Conservation (phyloP, 2,888 invertebrate genomes). For the Horisme vitalbata region DNA sequence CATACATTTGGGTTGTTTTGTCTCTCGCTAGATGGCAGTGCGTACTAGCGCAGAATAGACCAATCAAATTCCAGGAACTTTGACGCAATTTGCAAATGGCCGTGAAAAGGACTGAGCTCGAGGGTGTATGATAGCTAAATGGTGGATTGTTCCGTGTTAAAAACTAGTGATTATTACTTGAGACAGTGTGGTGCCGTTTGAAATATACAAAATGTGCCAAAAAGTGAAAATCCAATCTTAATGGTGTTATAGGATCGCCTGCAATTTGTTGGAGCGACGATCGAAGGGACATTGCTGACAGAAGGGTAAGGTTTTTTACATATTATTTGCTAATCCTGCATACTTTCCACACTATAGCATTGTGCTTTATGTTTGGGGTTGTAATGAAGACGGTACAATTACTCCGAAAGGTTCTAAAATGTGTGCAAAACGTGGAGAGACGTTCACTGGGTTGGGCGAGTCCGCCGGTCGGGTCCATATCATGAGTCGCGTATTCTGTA, state of each 20-base stretch:
- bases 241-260: slow-evolving; percentile 74
- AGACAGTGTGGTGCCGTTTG: slow-evolving; percentile 74
- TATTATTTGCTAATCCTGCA: slow-evolving; percentile 48
- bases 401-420: slow-evolving; percentile 14
- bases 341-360: slow-evolving; percentile 38
- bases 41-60: slow-evolving; percentile 64
- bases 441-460: slow-evolving; percentile 38
- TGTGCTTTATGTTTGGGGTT: slow-evolving; percentile 29
- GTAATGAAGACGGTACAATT: slow-evolving; percentile 17
- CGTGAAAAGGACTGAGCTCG: slow-evolving; percentile 79
- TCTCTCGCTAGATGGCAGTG: slow-evolving; percentile 55
- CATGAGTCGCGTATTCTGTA: slow-evolving; percentile 45
- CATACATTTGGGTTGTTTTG: slow-evolving; percentile 43
- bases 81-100: slow-evolving; percentile 84
- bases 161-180: slow-evolving; percentile 67
- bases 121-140: slow-evolving; percentile 76
- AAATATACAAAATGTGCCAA: slow-evolving; percentile 80
- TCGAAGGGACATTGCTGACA: slow-evolving; percentile 75
- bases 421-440: slow-evolving; percentile 2
- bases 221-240: slow-evolving; percentile 80
- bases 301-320: slow-evolving; percentile 77
- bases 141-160: slow-evolving; percentile 73
- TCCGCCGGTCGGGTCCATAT: slow-evolving; percentile 46
- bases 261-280: slow-evolving; percentile 73
- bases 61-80: slow-evolving; percentile 76